Conservation (phyloP, 2,797 vertebrate species). For the Psittacula echo region DNA sequence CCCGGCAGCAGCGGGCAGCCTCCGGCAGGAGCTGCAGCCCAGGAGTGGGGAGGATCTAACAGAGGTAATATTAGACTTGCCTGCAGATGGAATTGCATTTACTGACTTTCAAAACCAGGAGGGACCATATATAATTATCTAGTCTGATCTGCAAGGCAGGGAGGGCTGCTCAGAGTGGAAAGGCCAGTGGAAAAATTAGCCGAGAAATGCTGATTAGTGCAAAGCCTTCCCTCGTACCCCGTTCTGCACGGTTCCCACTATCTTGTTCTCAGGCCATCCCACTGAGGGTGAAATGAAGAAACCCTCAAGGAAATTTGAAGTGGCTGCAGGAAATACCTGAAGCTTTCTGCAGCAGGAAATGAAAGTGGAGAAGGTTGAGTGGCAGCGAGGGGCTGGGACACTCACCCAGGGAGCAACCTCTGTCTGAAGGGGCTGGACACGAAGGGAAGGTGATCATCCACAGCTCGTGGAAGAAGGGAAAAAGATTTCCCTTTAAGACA, state of each 20-base stretch:
- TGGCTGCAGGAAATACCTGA: constrained; percentile 48
- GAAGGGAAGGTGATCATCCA: background rate
- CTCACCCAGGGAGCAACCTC: background rate
- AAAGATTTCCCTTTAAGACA: background rate
- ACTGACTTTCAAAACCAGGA: background rate
- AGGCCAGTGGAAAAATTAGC: background rate
- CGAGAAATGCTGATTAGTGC: background rate
- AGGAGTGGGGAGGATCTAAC: background rate
- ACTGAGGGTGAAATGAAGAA: constrained; percentile 8
- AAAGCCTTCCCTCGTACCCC: background rate
- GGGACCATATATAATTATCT: background rate
- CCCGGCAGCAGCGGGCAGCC: background rate
- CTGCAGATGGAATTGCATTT: constrained; percentile 27
- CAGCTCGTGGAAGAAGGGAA: background rate
- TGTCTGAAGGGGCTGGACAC: background rate
- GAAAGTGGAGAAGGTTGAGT: constrained; percentile 8
- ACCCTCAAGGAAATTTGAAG: background rate
- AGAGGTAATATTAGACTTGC: background rate
- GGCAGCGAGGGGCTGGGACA: background rate
- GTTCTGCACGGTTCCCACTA: background rate
- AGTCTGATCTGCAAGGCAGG: background rate
- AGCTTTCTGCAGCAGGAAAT: constrained; percentile 23
- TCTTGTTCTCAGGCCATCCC: background rate
- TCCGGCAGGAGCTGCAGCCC: background rate
- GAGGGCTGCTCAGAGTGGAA: background rate